Conservation (phyloP, 2,113 vertebrate genomes). For the Thalassoma bifasciatum region DNA sequence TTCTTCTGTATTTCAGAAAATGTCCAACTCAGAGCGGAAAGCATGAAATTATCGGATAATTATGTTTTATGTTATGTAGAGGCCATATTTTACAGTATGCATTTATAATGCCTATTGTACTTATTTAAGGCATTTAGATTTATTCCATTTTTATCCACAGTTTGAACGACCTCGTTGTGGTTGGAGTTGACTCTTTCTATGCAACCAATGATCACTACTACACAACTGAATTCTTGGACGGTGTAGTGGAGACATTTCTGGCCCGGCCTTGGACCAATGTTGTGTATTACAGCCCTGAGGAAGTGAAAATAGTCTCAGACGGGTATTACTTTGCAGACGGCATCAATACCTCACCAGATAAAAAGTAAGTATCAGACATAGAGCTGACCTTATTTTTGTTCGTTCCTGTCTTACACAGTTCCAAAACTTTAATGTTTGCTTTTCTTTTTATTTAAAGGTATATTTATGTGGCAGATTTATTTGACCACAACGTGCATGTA, state of each 20-base stretch:
- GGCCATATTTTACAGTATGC: too few relatives aligned
- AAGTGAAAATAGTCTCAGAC: slow-evolving; percentile 88
- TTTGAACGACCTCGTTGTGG: slow-evolving; percentile 91
- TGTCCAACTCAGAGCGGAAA: background rate
- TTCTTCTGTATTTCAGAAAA: background rate
- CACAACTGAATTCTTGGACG: slow-evolving; percentile 46
- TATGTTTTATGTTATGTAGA: too few relatives aligned
- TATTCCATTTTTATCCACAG: slow-evolving; percentile 72
- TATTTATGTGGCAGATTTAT: slow-evolving; percentile 86
- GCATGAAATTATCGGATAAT: background rate
- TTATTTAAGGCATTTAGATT: background rate
- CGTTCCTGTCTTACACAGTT: background rate
- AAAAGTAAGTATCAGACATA: slow-evolving; percentile 75
- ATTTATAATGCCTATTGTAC: background rate
- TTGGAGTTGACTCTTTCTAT: slow-evolving; percentile 91
- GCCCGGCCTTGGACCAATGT: slow-evolving; percentile 85
- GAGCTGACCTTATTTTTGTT: accelerated
- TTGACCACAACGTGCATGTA: slow-evolving; percentile 82
- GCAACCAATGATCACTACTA: slow-evolving; percentile 95
- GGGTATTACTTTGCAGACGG: slow-evolving; percentile 89
- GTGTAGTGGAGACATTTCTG: slow-evolving; percentile 79
- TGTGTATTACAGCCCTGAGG: slow-evolving; percentile 90
- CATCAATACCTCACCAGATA: slow-evolving; percentile 90
- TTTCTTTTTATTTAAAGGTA: slow-evolving; percentile 78
- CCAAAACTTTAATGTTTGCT: background rate